A percentile compares a stretch with the other conserved stretches of the same genome.
phyloP scores from a whole-genome alignment of 2,797 vertebrate species.

The Pampus argenteus region DNA sequence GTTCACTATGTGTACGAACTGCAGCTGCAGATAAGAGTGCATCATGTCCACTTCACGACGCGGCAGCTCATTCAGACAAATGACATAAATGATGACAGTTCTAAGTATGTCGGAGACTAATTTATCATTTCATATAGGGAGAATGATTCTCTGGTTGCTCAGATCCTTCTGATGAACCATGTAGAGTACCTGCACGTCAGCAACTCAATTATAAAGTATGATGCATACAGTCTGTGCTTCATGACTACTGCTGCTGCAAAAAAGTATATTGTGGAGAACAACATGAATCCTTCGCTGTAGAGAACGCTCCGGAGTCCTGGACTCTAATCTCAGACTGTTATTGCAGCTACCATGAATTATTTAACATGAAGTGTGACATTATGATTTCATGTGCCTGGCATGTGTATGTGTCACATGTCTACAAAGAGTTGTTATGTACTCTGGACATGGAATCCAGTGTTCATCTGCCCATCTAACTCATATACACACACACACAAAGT shows the following conservation, averaged over 20 bases:
- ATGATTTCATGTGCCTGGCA: conserved; percentile 43
- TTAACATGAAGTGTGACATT: conserved; percentile 55
- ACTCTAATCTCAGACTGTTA: conserved; percentile 17
- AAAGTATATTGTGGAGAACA: neutral
- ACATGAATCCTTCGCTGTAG: neutral
- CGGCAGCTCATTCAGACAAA: neutral
- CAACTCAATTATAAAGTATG: neutral
- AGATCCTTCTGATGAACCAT: neutral
- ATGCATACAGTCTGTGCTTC: neutral
- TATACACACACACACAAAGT: neutral
- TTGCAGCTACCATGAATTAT: conserved; percentile 15
- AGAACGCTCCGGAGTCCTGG: conserved; percentile 5
- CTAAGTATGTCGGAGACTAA: no score
- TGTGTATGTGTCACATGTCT: conserved; percentile 47
- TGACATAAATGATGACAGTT: neutral
- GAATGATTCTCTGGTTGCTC: neutral
- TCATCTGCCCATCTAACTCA: neutral
- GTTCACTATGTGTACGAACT: neutral
- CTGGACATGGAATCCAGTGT: conserved; percentile 44
- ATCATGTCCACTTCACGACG: neutral
- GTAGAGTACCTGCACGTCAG: neutral
- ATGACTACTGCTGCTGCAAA: neutral
- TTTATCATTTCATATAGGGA: neutral
- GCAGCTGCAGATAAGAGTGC: neutral
- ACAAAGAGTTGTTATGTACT: conserved; percentile 38